Conservation (phyloP, 2,113 vertebrate species). For the Syngnathus typhle region DNA sequence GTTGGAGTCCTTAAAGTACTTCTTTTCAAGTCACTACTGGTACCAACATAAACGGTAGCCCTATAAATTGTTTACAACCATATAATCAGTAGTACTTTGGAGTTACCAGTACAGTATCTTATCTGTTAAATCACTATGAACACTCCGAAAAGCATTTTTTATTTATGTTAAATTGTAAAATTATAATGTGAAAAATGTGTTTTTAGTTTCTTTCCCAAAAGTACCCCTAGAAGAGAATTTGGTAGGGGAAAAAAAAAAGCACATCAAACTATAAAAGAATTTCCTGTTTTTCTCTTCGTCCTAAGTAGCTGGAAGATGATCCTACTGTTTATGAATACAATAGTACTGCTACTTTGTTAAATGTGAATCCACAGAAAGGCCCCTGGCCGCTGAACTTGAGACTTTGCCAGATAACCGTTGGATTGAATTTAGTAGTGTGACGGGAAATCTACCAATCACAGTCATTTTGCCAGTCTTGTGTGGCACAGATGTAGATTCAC, state of each 20-base stretch:
- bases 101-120: too few relatives aligned
- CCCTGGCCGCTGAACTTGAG: conserved; percentile 18
- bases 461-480: conserved; percentile 37
- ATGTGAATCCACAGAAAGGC: conserved; percentile 6
- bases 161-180: neutral
- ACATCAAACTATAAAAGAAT: neutral
- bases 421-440: conserved; percentile 42
- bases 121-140: too few relatives aligned
- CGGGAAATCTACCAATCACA: conserved; percentile 52
- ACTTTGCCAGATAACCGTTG: conserved; percentile 39
- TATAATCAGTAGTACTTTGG: too few relatives aligned
- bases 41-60: too few relatives aligned
- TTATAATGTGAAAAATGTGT: neutral
- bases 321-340: neutral
- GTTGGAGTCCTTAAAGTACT: too few relatives aligned
- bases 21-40: too few relatives aligned
- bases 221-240: neutral
- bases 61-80: too few relatives aligned
- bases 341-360: conserved; percentile 1
- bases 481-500: conserved; percentile 50
- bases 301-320: neutral
- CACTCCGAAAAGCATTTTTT: too few relatives aligned
- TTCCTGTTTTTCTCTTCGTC: neutral
- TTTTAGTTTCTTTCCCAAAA: neutral
- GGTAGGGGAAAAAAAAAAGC: neutral